Evolutionary conservation across 2,888 invertebrate genomes (phyloP), one percentile per base, ranked within the genome.

Genomic region (Mechanitis messenoides): DNA sequence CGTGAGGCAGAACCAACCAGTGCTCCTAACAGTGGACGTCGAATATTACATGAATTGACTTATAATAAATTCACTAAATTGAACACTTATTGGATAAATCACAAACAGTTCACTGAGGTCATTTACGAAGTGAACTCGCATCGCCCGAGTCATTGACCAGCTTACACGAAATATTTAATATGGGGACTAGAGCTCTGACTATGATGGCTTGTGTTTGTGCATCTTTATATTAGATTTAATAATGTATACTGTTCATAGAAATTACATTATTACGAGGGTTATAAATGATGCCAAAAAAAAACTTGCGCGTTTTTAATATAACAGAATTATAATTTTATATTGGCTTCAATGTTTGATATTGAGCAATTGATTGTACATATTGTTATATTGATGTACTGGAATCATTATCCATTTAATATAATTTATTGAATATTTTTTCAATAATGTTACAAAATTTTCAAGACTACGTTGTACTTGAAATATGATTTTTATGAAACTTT

Each of bases 51-150:
- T 76, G 78, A 87, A 86, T 86, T 87, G 83, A 88, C 87, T 83
- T 85, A 85, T 70, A 74, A 76, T 78, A 81, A 83, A 83, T 76
- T 75, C 83, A 82, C 77, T 85, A 83, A 79, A 81, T 81, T 88
- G 89, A 89, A 90, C 89, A 90, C 89, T 87, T 89, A 90, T 80
- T 80, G 88, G 88, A 88, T 89, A 89, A 84, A 85, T 88, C 87
- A 89, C 88, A 89, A 84, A 84, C 78, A 85, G 83, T 84, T 81
- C 85, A 84, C 84, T 87, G 89, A 89, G 88, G 88, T 89, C 86
- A 83, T 85, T 81, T 75, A 84, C 81, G 84, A 77, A 81, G 81
- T 80, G 78, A 82, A 84, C 77, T 77, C 75, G 72, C 65, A 68
- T 68, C 80, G 79, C 80, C 80, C 81, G 75, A 75, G 68, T 72